These are phyloP conservation scores for Pedetes capensis DNA, from an alignment of 2,113 vertebrate genomes.

Conservation along the genomic window DNA sequence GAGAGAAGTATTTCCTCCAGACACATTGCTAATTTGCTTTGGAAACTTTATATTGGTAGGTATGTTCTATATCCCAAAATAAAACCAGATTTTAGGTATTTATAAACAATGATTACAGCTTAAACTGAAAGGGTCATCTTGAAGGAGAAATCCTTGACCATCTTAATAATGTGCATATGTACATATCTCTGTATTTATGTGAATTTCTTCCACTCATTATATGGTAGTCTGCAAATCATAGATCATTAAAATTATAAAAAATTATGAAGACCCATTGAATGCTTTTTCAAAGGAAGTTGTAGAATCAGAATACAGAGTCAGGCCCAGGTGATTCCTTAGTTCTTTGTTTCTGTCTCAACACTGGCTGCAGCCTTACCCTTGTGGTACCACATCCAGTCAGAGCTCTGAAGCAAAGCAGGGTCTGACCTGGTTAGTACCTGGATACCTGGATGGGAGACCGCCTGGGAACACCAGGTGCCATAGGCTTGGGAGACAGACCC, in stretches of 20 bases:
- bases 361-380: too few relatives aligned
- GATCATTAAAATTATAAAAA: not conserved
- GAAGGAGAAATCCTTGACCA: not conserved
- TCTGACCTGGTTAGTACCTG: too few relatives aligned
- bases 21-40: not conserved
- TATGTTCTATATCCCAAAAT: not conserved
- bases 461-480: too few relatives aligned
- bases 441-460: too few relatives aligned
- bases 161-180: not conserved
- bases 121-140: not conserved
- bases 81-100: not conserved
- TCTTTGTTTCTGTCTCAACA: not conserved
- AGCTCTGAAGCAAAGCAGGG: too few relatives aligned
- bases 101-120: not conserved
- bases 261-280: not conserved
- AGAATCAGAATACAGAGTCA: not conserved
- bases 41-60: not conserved
- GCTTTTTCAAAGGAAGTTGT: not conserved
- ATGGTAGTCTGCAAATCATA: not conserved
- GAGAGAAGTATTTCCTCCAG: not conserved
- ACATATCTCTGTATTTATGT: not conserved
- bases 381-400: too few relatives aligned
- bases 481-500: too few relatives aligned
- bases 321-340: not conserved
- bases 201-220: not conserved